phyloP scores from a whole-genome alignment of 2,888 invertebrate species.

The Petrolisthes manimaculis region DNA sequence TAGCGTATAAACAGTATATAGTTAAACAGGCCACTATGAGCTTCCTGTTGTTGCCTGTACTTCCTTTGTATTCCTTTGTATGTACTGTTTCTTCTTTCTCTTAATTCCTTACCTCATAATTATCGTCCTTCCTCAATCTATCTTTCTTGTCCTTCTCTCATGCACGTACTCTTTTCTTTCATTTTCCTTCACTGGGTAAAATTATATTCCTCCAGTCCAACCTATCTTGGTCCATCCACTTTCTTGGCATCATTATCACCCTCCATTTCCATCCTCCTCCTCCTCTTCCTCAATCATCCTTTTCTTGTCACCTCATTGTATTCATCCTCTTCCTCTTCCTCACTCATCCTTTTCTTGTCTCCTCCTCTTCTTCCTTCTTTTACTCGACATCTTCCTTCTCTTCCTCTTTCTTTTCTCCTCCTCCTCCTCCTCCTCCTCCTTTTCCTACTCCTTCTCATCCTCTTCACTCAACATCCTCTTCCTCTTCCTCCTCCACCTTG shows the following conservation, averaged over 20 bases:
- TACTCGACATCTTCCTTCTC: neutral
- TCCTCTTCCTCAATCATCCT: neutral
- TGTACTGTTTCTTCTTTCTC: neutral
- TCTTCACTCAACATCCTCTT: slow-evolving; percentile 43
- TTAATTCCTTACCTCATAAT: neutral
- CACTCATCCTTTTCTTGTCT: neutral
- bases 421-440: neutral
- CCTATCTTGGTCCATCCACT: neutral
- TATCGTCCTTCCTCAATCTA: neutral
- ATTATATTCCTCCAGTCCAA: neutral
- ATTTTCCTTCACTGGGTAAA: neutral
- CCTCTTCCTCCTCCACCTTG: slow-evolving; percentile 77
- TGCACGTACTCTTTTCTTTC: too few relatives aligned
- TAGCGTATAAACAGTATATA: too few relatives aligned
- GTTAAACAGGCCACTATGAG: too few relatives aligned
- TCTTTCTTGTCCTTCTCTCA: neutral
- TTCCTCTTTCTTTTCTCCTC: neutral
- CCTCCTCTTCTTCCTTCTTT: neutral
- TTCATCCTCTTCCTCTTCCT: neutral
- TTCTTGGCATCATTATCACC: neutral
- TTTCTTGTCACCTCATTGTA: neutral
- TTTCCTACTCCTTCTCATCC: neutral
- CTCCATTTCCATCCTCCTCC: neutral
- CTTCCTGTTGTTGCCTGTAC: too few relatives aligned
- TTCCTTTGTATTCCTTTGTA: too few relatives aligned